These are phyloP conservation scores for Rhynchonema sp. DNA, from an alignment of 2,888 invertebrate species.

Conservation along the genomic window DNA sequence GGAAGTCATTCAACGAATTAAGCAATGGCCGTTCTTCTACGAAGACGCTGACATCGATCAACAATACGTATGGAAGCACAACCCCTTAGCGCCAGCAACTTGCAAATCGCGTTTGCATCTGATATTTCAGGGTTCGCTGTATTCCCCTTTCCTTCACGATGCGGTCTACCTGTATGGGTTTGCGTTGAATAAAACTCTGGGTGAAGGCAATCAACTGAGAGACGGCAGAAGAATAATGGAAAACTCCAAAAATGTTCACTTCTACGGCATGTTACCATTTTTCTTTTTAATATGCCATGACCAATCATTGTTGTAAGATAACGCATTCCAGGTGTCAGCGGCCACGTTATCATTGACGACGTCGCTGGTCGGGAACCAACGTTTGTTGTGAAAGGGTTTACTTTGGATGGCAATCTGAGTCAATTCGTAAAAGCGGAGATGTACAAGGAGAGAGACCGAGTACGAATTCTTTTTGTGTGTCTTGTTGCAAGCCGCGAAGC, in stretches of 20 bases:
- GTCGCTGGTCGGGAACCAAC: slow-evolving; percentile 5
- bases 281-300: background rate
- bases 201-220: background rate
- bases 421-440: slow-evolving; percentile 3
- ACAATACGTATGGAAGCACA: background rate
- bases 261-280: no score
- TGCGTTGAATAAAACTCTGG: slow-evolving; percentile 11
- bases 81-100: no score
- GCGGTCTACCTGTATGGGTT: slow-evolving; percentile 12
- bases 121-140: slow-evolving; percentile 8
- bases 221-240: background rate
- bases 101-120: no score
- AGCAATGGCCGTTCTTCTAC: slow-evolving; percentile 13
- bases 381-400: slow-evolving; percentile 5
- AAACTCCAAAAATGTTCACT: background rate
- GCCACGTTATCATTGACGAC: slow-evolving; percentile 6
- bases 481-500: background rate
- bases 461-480: background rate
- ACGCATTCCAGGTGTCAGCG: slow-evolving; percentile 3
- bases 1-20: slow-evolving; percentile 12
- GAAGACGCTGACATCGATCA: background rate
- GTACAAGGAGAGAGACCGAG: background rate
- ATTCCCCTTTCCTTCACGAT: slow-evolving; percentile 14
- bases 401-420: slow-evolving; percentile 2
- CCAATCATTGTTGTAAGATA: background rate